phyloP scores from a whole-genome alignment of 2,113 vertebrate genomes.

The Trematomus loennbergii region DNA sequence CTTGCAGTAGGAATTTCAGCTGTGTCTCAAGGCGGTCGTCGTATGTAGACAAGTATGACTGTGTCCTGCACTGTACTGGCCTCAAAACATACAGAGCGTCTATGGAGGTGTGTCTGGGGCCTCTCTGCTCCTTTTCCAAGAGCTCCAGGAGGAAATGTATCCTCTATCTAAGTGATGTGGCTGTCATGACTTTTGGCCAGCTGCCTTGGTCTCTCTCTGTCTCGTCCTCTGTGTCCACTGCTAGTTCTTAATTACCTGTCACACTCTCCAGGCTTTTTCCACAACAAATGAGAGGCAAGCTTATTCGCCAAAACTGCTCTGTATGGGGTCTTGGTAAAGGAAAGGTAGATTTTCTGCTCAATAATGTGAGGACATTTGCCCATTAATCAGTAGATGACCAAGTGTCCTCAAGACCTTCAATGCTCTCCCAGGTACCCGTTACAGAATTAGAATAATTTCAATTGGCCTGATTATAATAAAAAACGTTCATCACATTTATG shows the following conservation, averaged over 20 bases:
- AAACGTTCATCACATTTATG: neutral
- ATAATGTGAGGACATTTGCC: neutral
- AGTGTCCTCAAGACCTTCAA: neutral
- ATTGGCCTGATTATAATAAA: neutral
- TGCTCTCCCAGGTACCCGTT: neutral
- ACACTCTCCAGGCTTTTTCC: slow-evolving; percentile 61
- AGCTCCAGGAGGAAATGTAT: slow-evolving; percentile 40
- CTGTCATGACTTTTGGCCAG: slow-evolving; percentile 36
- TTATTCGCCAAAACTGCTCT: slow-evolving; percentile 17
- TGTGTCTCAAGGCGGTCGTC: neutral
- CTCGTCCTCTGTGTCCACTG: slow-evolving; percentile 4
- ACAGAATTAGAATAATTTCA: neutral
- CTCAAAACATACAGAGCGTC: neutral
- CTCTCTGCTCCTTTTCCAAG: slow-evolving; percentile 4
- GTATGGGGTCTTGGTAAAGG: slow-evolving; percentile 12
- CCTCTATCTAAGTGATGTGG: slow-evolving; percentile 48
- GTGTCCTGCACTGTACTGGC: slow-evolving; percentile 3
- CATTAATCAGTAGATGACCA: neutral
- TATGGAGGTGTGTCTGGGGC: slow-evolving; percentile 9
- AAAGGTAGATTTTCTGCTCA: neutral
- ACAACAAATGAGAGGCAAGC: slow-evolving; percentile 5
- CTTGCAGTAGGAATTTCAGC: neutral
- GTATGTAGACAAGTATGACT: neutral
- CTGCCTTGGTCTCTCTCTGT: slow-evolving; percentile 14
- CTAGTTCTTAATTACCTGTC: slow-evolving; percentile 51